Percentiles rank a stretch among this genome's conserved stretches.
Evolutionary conservation across 1,140 invertebrate species (phyloP).

Genomic region (Trialeurodes vaporariorum): DNA sequence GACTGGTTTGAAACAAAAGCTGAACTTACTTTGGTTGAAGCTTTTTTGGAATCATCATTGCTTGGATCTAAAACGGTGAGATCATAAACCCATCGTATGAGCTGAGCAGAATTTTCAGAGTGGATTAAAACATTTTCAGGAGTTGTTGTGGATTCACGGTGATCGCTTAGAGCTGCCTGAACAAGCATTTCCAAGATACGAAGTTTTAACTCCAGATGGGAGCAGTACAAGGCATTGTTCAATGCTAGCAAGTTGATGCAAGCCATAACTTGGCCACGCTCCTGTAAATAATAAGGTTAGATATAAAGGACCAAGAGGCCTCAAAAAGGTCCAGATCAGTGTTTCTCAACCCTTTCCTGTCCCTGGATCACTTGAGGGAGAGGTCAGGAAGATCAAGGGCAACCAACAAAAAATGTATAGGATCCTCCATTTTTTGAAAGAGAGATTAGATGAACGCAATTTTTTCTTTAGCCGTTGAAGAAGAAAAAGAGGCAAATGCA

Average conservation of each 20-base stretch:
- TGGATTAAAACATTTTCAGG: conserved; percentile 15
- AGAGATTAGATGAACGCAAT: no score
- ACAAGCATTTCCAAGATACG: conserved; percentile 48
- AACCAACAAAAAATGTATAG: no score
- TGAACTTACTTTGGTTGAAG: conserved; percentile 29
- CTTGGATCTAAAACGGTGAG: conserved; percentile 43
- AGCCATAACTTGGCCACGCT: conserved; percentile 47
- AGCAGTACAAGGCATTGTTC: conserved; percentile 44
- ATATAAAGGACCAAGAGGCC: no score
- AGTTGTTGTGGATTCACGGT: conserved; percentile 38
- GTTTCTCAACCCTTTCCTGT: no score
- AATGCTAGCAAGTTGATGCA: conserved; percentile 47
- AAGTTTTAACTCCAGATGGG: conserved; percentile 43
- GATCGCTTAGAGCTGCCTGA: conserved; percentile 43
- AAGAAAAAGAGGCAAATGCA: no score
- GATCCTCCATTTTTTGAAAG: no score
- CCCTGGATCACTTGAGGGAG: no score
- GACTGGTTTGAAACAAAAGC: no score
- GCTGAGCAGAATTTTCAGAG: conserved; percentile 43
- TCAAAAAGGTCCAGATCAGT: no score
- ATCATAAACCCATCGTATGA: conserved; percentile 46
- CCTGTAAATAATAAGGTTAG: conserved; percentile 28
- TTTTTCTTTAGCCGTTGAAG: no score
- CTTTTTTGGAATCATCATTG: conserved; percentile 40
- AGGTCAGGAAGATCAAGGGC: no score